A percentile compares a stretch with the other conserved stretches of the same genome.
Conservation (phyloP, 2,113 vertebrate genomes). For the Cavia aperea region DNA sequence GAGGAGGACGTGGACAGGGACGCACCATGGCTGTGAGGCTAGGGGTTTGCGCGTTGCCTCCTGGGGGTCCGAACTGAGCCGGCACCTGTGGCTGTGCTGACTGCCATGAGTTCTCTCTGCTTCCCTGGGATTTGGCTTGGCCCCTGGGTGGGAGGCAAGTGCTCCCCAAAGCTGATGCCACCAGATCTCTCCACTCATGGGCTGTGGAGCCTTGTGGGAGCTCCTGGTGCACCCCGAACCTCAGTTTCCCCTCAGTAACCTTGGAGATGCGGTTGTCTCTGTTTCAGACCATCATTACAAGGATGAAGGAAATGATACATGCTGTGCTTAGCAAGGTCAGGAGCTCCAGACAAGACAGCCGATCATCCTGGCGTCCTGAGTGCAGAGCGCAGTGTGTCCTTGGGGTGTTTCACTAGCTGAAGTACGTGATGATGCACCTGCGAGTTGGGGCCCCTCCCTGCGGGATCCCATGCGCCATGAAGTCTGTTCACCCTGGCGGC, state of each 20-base stretch:
- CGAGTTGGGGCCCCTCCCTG: rapidly evolving
- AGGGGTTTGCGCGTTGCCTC: not conserved
- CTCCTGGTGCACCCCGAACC: rapidly evolving
- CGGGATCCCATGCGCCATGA: rapidly evolving
- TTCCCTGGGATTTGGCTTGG: not conserved
- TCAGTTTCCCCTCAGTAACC: not conserved
- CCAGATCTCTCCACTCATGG: rapidly evolving
- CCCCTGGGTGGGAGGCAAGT: not conserved
- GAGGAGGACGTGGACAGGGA: not conserved
- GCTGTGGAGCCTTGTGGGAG: rapidly evolving
- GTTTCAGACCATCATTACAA: rapidly evolving
- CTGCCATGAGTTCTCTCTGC: rapidly evolving
- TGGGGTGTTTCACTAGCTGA: rapidly evolving
- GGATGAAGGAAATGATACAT: rapidly evolving
- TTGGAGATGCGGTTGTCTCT: not conserved
- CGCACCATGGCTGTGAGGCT: rapidly evolving
- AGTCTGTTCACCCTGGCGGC: rapidly evolving
- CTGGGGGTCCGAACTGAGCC: not conserved
- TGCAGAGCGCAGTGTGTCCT: not conserved
- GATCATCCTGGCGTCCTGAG: not conserved
- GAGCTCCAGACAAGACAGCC: rapidly evolving
- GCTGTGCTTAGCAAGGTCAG: rapidly evolving
- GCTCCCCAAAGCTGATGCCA: not conserved
- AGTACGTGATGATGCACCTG: rapidly evolving
- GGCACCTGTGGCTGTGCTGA: rapidly evolving